phyloP scores from a whole-genome alignment of 30 jellyfish, hydroid and myxozoan species.

The Chironex yamaguchii region DNA sequence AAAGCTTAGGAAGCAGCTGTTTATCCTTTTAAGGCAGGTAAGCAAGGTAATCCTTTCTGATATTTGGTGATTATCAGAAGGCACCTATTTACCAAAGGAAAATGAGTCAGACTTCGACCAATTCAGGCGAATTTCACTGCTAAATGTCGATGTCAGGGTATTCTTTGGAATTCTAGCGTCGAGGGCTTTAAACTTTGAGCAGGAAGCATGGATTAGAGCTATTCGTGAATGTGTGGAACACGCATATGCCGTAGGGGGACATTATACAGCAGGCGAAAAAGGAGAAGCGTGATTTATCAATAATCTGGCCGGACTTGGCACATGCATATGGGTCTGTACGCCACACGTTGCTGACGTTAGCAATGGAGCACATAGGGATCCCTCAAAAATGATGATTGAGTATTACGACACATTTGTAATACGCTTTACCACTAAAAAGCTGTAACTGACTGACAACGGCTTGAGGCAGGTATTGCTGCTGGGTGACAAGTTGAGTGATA shows the following conservation, averaged over 20 bases:
- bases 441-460: background rate
- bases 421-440: background rate
- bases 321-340: constrained; percentile 16
- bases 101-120: too few relatives aligned
- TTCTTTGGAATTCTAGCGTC: too few relatives aligned
- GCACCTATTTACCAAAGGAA: too few relatives aligned
- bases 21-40: too few relatives aligned
- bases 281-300: background rate
- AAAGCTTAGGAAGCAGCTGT: too few relatives aligned
- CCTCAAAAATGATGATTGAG: background rate
- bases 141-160: too few relatives aligned
- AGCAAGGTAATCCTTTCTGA: too few relatives aligned
- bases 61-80: too few relatives aligned
- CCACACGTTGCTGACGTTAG: background rate
- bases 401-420: background rate
- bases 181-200: too few relatives aligned
- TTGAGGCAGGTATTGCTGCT: background rate
- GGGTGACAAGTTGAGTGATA: background rate
- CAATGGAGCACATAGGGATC: background rate
- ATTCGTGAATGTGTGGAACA: constrained; percentile 16
- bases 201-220: too few relatives aligned
- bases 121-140: too few relatives aligned
- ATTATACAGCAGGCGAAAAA: background rate
- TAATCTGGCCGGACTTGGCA: constrained; percentile 1
- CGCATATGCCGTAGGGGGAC: background rate